Evolutionary conservation across 35 echinoderm and acorn worm genomes (phyloP).

Genomic region (Anneissia japonica): DNA sequence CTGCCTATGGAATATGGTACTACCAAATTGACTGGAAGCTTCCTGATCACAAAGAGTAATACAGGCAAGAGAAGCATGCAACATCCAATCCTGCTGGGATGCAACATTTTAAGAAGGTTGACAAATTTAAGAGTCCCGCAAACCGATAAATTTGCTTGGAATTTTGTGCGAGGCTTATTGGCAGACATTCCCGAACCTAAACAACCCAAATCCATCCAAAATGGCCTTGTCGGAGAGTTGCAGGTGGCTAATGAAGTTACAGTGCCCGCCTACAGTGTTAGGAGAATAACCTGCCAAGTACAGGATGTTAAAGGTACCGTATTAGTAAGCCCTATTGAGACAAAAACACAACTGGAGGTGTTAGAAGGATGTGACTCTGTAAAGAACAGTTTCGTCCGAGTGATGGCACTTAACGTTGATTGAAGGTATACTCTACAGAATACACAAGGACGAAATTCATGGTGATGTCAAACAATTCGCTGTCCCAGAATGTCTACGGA

Average conservation of each 20-base stretch:
- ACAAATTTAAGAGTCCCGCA: not conserved
- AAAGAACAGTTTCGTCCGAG: not conserved
- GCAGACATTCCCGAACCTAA: not conserved
- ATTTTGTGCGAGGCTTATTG: not conserved
- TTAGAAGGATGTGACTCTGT: not conserved
- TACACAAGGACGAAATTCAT: not conserved
- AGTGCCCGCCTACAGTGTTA: not conserved
- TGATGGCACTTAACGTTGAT: not conserved
- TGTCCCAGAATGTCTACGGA: not conserved
- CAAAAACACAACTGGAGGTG: not conserved
- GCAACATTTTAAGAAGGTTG: slow-evolving; percentile 12
- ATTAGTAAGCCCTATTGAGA: not conserved
- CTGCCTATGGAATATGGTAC: not conserved
- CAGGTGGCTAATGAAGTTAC: not conserved
- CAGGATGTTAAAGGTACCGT: not conserved
- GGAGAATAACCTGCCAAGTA: not conserved
- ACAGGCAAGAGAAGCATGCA: not conserved
- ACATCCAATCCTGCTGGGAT: slow-evolving; percentile 2
- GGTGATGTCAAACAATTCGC: not conserved
- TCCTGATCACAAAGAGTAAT: not conserved
- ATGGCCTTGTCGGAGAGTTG: not conserved
- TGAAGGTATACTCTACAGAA: slow-evolving; percentile 19
- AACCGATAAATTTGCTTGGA: not conserved
- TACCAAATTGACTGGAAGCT: not conserved
- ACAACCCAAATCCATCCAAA: not conserved